Base-by-base conservation (phyloP, 1,140 invertebrate genomes). In the Halesus radiatus region DNA sequence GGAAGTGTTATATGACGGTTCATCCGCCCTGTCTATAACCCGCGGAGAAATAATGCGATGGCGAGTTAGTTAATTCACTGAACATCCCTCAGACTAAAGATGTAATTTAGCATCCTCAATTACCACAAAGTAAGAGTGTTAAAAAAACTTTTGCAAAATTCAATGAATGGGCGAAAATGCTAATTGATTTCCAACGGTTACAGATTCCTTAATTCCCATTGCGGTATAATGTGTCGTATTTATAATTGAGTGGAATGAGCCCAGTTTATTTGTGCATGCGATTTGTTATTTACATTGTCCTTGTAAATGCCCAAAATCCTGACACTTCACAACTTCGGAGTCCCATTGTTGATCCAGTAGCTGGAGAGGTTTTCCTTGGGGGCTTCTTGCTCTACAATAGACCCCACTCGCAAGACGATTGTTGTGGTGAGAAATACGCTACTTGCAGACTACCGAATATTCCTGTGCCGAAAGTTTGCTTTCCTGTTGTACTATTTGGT, bases 171-270 rank as follows among this genome's bases (percentile, higher is more conserved):
- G 37, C 1, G 37, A 45, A 45, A 45, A 45, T 45, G 1, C 13
- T 45, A 45, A 45, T 45, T 13, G 37, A 13, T 45, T 45, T 45
- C 37, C 3, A 45, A 45, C 8, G 37, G 37, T 10, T 45, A 1
- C 10, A 45, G 37, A 45, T 45, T 45, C 37, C 37, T 45, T 45
- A 45, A 45, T 45, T 45, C 37, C 37, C 37, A 13, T 13, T 45
- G 37, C 37, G 37, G 37, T 10, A 13, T 10, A 45, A 45, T 10
- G 62, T 66, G 23, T 16, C 62, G 10, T 16, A 0, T 32, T 66
- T 15, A 66, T 26, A 66, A 66, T 66, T n/a, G 62, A 66, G 62
- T 66, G 62, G 26, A 66, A 32, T 15, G 32, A 66, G 16, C 22
- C 22, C 3, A 29, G 26, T 66, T 13, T 66, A 26, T 66, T 66